Evolutionary conservation across 2,797 vertebrate species (phyloP), one percentile per base, ranked within the genome.

Genomic region (Anguilla megastoma): DNA sequence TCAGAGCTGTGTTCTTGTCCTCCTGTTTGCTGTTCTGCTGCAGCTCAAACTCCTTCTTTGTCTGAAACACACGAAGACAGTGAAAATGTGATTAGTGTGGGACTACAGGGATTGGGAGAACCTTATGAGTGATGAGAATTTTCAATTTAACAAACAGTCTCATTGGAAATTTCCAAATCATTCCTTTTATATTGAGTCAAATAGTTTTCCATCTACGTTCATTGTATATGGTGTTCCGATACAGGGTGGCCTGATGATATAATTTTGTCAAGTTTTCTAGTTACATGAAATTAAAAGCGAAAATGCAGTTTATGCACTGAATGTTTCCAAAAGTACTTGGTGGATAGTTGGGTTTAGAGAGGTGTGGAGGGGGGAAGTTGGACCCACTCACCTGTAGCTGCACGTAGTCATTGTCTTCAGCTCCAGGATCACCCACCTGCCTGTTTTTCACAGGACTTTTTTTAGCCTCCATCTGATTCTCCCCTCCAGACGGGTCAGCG

Each of bases 341-440:
- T 16, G 30, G 9, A 76, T 0, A 76, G 30, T 16, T 76, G 33
- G 71, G 76, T 21, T 16, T 21, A 80, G 76, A 80, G 41, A 80
- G 36, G 74, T 5, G 33, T 36, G 36, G 69, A 21, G 14, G 48
- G 21, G 69, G 1, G 1, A 0, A 74, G 7, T 36, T 60, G 27
- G 66, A 86, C 76, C 60, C n/a, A 90, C 91, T 92, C 36, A 97
- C 96, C 97, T 97, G 94, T 58, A 97, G 88, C 90, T 97, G 96
- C 18, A 97, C 97, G 80, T 98, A 97, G 85, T 97, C 96, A 48
- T 92, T 95, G 24, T 97, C 96, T 12, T 97, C 96, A 1, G 94
- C 94, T 21, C 86, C 88, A 1, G 36, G 56, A 21, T 94, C 90
- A 21, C 52, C 88, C n/a, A 21, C 86, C 87, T 90, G 90, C 71